Percentiles rank a stretch among this genome's conserved stretches.
These are phyloP conservation scores for Orussus abietinus DNA, from an alignment of 1,140 invertebrate genomes.

Conservation along the genomic window DNA sequence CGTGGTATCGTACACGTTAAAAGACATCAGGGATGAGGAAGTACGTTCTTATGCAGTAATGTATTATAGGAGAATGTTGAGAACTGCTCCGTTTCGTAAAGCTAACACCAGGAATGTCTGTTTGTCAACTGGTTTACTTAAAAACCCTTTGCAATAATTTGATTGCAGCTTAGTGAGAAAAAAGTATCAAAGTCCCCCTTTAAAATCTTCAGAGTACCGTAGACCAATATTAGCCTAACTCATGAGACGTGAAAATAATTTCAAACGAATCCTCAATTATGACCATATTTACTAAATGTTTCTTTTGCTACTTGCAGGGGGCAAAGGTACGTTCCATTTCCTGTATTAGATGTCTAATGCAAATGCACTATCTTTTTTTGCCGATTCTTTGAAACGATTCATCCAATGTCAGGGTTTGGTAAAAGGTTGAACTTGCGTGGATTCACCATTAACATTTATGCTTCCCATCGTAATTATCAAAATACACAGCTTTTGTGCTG, in stretches of 20 bases:
- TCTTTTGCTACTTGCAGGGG: slow-evolving; percentile 59
- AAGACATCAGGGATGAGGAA: slow-evolving; percentile 97
- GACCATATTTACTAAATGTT: slow-evolving; percentile 47
- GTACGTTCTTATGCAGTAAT: slow-evolving; percentile 55
- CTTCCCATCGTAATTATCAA: too few species aligned
- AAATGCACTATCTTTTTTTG: slow-evolving; percentile 18
- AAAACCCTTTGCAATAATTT: slow-evolving; percentile 7
- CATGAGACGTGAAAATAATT: slow-evolving; percentile 7
- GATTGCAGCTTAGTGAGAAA: too few species aligned
- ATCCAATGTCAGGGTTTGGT: too few species aligned
- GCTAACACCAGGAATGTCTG: too few species aligned
- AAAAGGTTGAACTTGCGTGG: too few species aligned
- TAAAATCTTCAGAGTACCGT: slow-evolving; percentile 9
- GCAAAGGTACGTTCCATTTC: slow-evolving; percentile 60
- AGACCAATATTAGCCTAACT: slow-evolving; percentile 5
- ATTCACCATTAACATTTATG: too few species aligned
- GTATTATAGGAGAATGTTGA: slow-evolving; percentile 1
- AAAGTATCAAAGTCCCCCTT: slow-evolving; percentile 36
- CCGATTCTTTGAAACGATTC: slow-evolving; percentile 17
- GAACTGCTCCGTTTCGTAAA: slow-evolving; percentile 6
- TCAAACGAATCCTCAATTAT: slow-evolving; percentile 24
- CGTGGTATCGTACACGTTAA: slow-evolving; percentile 95
- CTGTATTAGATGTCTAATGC: slow-evolving; percentile 39
- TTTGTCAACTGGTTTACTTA: too few species aligned
- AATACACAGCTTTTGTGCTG: too few species aligned